Evolutionary conservation across 2,888 invertebrate species (phyloP).

Genomic region (Agriotes lineatus): DNA sequence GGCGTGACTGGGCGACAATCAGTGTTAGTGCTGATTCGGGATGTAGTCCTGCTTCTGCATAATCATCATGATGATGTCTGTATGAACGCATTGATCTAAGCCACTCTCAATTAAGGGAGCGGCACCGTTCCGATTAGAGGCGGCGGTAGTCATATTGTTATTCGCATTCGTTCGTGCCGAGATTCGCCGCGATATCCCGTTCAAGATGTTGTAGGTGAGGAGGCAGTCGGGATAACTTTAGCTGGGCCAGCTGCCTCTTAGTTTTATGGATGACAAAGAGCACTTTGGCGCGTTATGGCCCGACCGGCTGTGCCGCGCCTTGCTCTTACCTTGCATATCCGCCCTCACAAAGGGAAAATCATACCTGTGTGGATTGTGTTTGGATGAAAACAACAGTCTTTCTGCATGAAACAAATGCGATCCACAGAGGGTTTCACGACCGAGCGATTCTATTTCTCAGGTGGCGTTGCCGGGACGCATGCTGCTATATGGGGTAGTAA

Average conservation of each 20-base stretch:
- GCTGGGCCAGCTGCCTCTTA: conserved; percentile 61
- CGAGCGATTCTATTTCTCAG: conserved; percentile 17
- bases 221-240: conserved; percentile 55
- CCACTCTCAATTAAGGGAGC: conserved; percentile 30
- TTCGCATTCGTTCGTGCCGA: conserved; percentile 54
- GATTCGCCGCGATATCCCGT: conserved; percentile 43
- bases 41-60: conserved; percentile 56
- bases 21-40: conserved; percentile 59
- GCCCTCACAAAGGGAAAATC: conserved; percentile 48
- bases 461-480: conserved; percentile 5
- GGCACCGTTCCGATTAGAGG: conserved; percentile 19
- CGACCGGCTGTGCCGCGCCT: conserved; percentile 57
- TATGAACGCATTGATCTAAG: conserved; percentile 58
- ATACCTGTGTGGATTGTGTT: conserved; percentile 45
- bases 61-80: conserved; percentile 62
- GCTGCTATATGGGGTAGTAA: conserved; percentile 7
- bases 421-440: conserved; percentile 37
- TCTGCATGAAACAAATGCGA: conserved; percentile 37
- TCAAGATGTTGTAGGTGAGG: conserved; percentile 28
- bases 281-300: conserved; percentile 60
- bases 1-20: conserved; percentile 39
- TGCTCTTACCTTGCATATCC: conserved; percentile 54
- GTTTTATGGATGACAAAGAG: conserved; percentile 64
- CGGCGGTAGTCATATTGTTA: conserved; percentile 46
- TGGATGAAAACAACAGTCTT: conserved; percentile 26